Evolutionary conservation across 1,140 invertebrate species (phyloP), one percentile per base, ranked within the genome.

Genomic region (Calosoma granatense): DNA sequence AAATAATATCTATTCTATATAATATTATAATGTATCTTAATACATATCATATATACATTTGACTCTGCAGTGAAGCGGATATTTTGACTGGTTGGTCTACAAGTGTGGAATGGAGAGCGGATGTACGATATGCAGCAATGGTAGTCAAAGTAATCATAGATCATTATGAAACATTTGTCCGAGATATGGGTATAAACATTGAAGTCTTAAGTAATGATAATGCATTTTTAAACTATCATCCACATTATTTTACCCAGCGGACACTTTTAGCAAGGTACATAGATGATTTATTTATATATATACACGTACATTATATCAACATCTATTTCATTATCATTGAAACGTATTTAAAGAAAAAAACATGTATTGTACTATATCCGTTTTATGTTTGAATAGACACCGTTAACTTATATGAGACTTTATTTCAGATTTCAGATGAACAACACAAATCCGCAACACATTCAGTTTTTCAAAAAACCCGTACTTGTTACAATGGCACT

Each of bases 401-500:
- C 4, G n/a, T 22, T n/a, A 12, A 36, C 14, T 30, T 39, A 30
- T 52, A 55, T 22, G 6, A 20, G 22, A 59, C 56, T 61, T 23
- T 53, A 52, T 22, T 59, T 54, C 59, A 74, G 76, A 57, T 78
- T 77, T 63, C 72, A 73, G 30, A 76, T 77, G 70, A 78, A 76
- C 55, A 67, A 71, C 36, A 74, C 74, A 0, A 57, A 63, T 1
- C 73, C 74, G 1, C 63, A 60, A 9, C 69, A 77, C 60, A 69
- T 66, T 2, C 76, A 77, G 65, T 76, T 77, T 56, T 66, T 78
- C 21, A 70, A 72, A 59, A 78, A 78, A 58, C 75, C 76, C 0
- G 74, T 77, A 1, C 77, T 74, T 56, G 63, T 65, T 1, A 68
- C 69, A 4, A 68, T 76, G 61, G 74, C 69, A 2, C 68, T 78